A percentile compares a stretch with the other conserved stretches of the same genome.
phyloP scores from a whole-genome alignment of 1,140 invertebrate genomes.

The Stegodyphus dumicola region DNA sequence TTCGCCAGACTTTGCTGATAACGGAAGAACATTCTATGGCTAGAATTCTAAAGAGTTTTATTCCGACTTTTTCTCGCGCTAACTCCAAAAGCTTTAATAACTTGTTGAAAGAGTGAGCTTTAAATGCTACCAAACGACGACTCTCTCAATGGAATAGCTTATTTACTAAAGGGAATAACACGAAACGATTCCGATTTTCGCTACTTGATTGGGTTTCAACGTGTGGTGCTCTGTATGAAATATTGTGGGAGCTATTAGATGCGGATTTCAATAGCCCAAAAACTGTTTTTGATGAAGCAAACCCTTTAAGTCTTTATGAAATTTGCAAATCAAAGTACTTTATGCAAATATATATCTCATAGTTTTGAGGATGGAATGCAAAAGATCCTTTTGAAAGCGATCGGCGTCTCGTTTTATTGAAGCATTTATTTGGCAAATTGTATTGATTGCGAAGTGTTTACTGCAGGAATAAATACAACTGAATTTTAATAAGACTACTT shows the following conservation, averaged over 20 bases:
- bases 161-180: constrained; percentile 12
- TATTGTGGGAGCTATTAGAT: constrained; percentile 15
- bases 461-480: too few species aligned
- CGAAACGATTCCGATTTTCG: not conserved
- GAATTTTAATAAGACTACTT: too few species aligned
- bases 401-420: too few species aligned
- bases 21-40: not conserved
- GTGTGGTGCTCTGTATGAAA: not conserved
- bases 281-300: constrained; percentile 21
- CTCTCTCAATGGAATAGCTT: constrained; percentile 2
- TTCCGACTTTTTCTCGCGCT: not conserved
- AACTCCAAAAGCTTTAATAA: constrained; percentile 36
- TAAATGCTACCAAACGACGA: not conserved
- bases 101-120: not conserved
- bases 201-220: constrained; percentile 27
- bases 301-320: not conserved
- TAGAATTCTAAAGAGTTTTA: constrained; percentile 26
- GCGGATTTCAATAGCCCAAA: constrained; percentile 8
- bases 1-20: constrained; percentile 1
- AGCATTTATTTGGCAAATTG: too few species aligned
- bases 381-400: too few species aligned
- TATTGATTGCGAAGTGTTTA: too few species aligned
- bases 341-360: too few species aligned
- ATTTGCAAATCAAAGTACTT: too few species aligned
- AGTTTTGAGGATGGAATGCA: too few species aligned